phyloP scores from a whole-genome alignment of 1,140 invertebrate species.

The Papilio polyxenes region DNA sequence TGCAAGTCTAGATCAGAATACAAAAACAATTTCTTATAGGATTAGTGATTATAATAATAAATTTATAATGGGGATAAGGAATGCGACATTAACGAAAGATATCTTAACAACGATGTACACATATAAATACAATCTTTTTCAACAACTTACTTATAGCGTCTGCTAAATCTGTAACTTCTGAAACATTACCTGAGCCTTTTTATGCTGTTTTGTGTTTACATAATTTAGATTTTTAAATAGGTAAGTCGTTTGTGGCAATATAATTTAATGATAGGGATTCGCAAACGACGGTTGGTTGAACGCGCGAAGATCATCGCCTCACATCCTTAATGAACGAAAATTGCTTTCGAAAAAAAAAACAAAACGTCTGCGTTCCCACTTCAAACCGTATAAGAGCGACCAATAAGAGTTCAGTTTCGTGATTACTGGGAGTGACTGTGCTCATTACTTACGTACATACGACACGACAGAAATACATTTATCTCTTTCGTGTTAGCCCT shows the following conservation, averaged over 20 bases:
- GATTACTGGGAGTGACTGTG: slow-evolving; percentile 71
- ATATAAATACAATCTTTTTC: too few relatives aligned
- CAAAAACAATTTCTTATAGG: too few relatives aligned
- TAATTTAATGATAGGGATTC: slow-evolving; percentile 12
- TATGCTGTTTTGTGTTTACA: background rate
- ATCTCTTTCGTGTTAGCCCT: slow-evolving; percentile 51
- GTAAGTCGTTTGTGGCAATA: background rate
- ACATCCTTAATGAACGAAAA: slow-evolving; percentile 62
- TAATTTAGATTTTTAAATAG: background rate
- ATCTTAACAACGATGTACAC: too few relatives aligned
- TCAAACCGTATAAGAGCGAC: slow-evolving; percentile 64
- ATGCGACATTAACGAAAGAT: too few relatives aligned
- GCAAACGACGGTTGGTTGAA: slow-evolving; percentile 40
- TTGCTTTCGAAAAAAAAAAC: slow-evolving; percentile 57
- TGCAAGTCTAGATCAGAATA: too few relatives aligned
- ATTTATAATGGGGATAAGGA: too few relatives aligned
- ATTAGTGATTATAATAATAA: too few relatives aligned
- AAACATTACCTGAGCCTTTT: background rate
- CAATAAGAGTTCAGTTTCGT: slow-evolving; percentile 59
- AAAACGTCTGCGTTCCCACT: slow-evolving; percentile 44
- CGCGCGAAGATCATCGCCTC: slow-evolving; percentile 38
- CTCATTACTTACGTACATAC: slow-evolving; percentile 66
- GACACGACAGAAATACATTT: slow-evolving; percentile 44
- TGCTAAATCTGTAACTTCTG: too few relatives aligned
- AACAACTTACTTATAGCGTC: too few relatives aligned